These are phyloP conservation scores for Andrena trimmerana DNA, from an alignment of 2,888 invertebrate species.

Conservation along the genomic window DNA sequence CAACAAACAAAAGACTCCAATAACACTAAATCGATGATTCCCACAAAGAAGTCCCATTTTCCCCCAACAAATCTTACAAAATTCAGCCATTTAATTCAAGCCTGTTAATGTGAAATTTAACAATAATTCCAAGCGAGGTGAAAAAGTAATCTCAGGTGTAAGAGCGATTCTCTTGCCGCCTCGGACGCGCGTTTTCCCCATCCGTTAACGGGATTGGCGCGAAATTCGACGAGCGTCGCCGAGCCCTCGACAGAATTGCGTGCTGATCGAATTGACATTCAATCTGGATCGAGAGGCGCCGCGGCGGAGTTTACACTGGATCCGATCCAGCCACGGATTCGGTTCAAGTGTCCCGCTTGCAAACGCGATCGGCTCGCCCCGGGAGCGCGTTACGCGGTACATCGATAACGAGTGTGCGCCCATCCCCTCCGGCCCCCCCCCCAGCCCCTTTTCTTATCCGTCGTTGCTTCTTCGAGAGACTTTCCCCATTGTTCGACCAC, in stretches of 20 bases:
- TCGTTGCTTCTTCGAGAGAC: constrained; percentile 41
- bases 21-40: no score
- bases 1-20: no score
- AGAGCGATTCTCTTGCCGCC: constrained; percentile 32
- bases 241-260: constrained; percentile 55
- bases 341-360: constrained; percentile 36
- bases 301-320: constrained; percentile 61
- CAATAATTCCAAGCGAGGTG: neutral
- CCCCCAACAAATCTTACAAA: no score
- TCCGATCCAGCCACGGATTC: constrained; percentile 56
- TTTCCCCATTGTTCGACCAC: constrained; percentile 36
- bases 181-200: constrained; percentile 45
- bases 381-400: constrained; percentile 38
- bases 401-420: constrained; percentile 50
- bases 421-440: no score
- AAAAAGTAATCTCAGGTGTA: neutral
- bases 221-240: constrained; percentile 16
- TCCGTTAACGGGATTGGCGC: constrained; percentile 2
- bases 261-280: constrained; percentile 67
- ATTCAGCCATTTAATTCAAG: no score
- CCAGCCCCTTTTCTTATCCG: neutral
- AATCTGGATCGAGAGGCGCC: constrained; percentile 60
- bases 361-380: constrained; percentile 36
- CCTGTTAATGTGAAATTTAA: no score
- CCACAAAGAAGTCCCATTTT: no score